phyloP scores from a whole-genome alignment of 2,113 vertebrate species.

The Myrmecobius fasciatus region DNA sequence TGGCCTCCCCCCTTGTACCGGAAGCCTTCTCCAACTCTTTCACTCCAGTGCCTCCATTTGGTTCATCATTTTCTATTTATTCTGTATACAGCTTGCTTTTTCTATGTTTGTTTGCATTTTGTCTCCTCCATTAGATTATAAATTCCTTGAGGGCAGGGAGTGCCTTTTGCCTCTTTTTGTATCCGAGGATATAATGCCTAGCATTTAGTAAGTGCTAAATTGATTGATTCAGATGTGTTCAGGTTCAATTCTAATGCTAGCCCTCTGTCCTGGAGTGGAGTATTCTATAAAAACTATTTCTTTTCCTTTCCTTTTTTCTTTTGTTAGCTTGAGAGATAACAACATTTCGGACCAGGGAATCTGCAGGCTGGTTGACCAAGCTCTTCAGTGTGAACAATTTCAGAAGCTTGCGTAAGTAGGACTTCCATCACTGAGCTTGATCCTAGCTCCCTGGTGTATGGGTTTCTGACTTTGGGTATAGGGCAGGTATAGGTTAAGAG shows the following conservation, averaged over 20 bases:
- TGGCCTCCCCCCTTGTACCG: not conserved
- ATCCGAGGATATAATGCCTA: not conserved
- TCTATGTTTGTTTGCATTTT: not conserved
- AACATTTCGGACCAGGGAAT: constrained; percentile 90
- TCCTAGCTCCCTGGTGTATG: fast-evolving
- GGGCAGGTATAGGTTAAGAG: not conserved
- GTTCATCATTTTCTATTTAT: not conserved
- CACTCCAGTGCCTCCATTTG: not conserved
- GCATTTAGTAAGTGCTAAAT: not conserved
- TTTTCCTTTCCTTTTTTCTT: not conserved
- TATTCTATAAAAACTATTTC: not conserved
- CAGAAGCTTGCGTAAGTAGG: constrained; percentile 89
- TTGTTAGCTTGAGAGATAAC: constrained; percentile 88
- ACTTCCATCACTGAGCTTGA: not conserved
- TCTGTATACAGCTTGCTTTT: not conserved
- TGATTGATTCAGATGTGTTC: not conserved
- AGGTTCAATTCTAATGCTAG: not conserved
- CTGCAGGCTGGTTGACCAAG: constrained; percentile 84
- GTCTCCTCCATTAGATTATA: not conserved
- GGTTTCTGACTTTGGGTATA: not conserved
- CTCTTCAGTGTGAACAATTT: constrained; percentile 84
- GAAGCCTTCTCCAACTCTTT: not conserved
- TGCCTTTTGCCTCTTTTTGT: not conserved
- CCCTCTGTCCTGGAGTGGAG: not conserved
- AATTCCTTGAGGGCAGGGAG: not conserved